Conservation (phyloP, 2,113 vertebrate genomes). For the Pardalotus punctatus region DNA sequence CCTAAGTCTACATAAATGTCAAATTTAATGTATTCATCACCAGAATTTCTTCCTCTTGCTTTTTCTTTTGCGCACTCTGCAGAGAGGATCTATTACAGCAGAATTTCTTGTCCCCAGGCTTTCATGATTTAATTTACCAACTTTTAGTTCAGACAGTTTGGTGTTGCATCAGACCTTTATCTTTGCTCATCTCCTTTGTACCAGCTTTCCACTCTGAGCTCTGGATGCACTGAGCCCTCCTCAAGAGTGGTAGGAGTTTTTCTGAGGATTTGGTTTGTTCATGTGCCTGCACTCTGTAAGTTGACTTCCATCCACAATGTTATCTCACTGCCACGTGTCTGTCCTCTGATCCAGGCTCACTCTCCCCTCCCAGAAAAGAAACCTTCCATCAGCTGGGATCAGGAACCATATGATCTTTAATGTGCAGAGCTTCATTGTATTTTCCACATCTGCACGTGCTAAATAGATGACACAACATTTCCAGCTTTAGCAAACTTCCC, state of each 20-base stretch:
- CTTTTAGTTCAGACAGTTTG: neutral
- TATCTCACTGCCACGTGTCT: neutral
- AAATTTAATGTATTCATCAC: constrained; percentile 6
- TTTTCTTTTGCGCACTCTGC: neutral
- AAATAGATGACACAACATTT: neutral
- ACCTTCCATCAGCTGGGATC: neutral
- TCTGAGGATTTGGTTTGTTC: neutral
- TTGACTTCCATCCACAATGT: neutral
- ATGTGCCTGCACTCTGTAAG: neutral
- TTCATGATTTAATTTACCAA: neutral
- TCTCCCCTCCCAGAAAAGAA: neutral
- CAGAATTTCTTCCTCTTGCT: neutral
- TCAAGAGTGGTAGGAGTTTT: neutral
- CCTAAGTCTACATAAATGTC: neutral
- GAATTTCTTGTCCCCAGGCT: neutral
- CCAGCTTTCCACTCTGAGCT: neutral
- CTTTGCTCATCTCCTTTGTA: neutral
- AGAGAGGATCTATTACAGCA: neutral
- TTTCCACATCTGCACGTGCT: neutral
- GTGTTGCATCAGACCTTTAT: neutral
- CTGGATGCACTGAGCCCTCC: fast-evolving
- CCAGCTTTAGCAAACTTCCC: neutral
- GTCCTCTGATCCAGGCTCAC: neutral
- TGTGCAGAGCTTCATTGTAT: neutral
- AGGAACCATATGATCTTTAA: neutral